Base-by-base conservation (phyloP, 2,113 vertebrate species). In the Scomber scombrus region DNA sequence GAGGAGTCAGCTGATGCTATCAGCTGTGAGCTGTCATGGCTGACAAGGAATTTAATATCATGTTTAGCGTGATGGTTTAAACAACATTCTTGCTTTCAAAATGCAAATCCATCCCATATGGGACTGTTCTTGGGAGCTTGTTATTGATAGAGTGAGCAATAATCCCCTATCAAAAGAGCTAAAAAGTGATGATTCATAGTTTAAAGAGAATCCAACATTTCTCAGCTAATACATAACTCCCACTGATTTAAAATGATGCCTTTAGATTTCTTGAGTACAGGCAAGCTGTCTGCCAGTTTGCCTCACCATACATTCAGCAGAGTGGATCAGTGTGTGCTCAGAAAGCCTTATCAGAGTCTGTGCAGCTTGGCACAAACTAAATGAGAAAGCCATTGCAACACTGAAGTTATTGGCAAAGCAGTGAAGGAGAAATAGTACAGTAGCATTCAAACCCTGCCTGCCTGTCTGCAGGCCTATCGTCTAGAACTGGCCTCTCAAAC, bases 301-400 rank as follows among this genome's bases (percentile, higher is more conserved):
- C 75, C 65, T 72, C 34, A 6, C 74, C 78, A 80, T 88, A 78
- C 83, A 81, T 80, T 80, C 71, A 76, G 79, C 86, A 46, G 85
- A 88, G 78, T 76, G 82, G 84, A 85, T 89, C 89, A 78, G 49
- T 61, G 71, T 85, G 82, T 52, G 79, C 85, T 82, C 75, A n/a
- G 72, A 75, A 81, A 90, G 81, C 62, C 85, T 90, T 91, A 93
- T 93, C 92, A 92, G 71, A 70, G 70, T 56, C 85, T 47, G 74
- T 84, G 89, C 89, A 91, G 88, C 92, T 88, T 84, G 87, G 83
- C 72, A 82, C 66, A 12, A 51, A 80, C 81, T 82, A 91, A 89
- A 91, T 86, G 90, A 93, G 88, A 89, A 85, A 81, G 67, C 71
- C 71, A 66, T 69, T 64, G 88, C 81, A 74, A 85, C 80, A 86